Conservation (phyloP, 2,113 vertebrate genomes). For the human (Homo sapiens) region DNA sequence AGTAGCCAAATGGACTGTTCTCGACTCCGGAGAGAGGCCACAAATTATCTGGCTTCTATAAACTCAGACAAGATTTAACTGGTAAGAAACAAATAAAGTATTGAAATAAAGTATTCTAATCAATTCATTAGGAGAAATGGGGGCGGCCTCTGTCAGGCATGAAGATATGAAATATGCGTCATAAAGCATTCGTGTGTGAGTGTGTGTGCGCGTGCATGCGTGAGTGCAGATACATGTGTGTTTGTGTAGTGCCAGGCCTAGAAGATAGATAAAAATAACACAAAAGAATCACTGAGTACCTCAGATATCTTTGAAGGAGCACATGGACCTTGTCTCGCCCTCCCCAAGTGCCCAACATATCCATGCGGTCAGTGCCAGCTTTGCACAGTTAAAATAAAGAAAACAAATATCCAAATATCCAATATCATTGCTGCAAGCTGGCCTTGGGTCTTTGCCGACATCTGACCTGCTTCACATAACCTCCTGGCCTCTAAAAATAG, state of each 20-base stretch:
- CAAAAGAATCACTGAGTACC: conserved; percentile 77
- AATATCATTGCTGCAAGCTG: conserved; percentile 53
- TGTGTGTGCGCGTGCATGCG: conserved; percentile 65
- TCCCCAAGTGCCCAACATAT: conserved; percentile 14
- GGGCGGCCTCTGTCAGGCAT: neutral
- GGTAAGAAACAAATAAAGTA: neutral
- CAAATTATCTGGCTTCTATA: neutral
- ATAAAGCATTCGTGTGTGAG: conserved; percentile 71
- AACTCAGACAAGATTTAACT: neutral
- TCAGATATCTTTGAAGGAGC: conserved; percentile 81
- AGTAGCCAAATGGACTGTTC: neutral
- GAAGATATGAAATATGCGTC: conserved; percentile 57
- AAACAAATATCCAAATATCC: conserved; percentile 72
- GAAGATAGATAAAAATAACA: conserved; percentile 78
- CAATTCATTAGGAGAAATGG: conserved; percentile 36
- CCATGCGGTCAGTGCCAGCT: conserved; percentile 37
- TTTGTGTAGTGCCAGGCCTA: conserved; percentile 46
- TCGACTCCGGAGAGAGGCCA: neutral
- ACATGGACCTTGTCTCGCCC: conserved; percentile 18
- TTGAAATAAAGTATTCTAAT: neutral
- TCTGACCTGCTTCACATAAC: conserved; percentile 75
- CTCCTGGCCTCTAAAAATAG: conserved; percentile 79
- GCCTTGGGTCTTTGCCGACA: conserved; percentile 68
- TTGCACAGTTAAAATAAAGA: conserved; percentile 71
- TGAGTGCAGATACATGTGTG: conserved; percentile 67